Percentiles rank a stretch among this genome's conserved stretches.
Evolutionary conservation across 2,888 invertebrate genomes (phyloP).

Genomic region (Diloba caeruleocephala): DNA sequence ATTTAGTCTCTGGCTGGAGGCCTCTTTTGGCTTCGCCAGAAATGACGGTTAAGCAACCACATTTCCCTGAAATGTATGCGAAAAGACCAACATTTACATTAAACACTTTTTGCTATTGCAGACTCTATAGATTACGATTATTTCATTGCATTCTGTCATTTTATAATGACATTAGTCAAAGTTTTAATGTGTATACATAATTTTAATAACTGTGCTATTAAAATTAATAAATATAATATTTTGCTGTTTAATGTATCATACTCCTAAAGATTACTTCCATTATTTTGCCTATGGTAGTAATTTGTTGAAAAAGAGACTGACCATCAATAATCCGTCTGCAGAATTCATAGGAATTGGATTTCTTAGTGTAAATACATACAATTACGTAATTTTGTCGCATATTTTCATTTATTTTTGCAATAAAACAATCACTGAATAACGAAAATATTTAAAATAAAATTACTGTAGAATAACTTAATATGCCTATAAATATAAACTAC

Average conservation of each 20-base stretch:
- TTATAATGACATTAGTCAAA: constrained; percentile 12
- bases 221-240: constrained; percentile 31
- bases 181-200: constrained; percentile 29
- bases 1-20: too few species aligned
- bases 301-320: constrained; percentile 38
- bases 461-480: too few species aligned
- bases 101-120: too few species aligned
- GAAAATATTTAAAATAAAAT: too few species aligned
- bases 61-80: too few species aligned
- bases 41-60: too few species aligned
- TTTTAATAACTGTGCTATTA: too few species aligned
- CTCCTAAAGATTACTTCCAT: constrained; percentile 18
- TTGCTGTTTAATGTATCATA: constrained; percentile 25
- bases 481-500: too few species aligned
- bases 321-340: constrained; percentile 36
- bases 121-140: too few species aligned
- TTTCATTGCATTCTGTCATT: too few species aligned
- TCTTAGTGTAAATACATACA: constrained; percentile 37
- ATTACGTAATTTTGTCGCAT: background rate
- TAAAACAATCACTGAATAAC: background rate
- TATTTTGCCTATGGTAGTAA: constrained; percentile 50
- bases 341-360: constrained; percentile 32
- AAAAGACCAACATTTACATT: too few species aligned
- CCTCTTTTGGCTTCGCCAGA: too few species aligned
- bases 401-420: background rate